Evolutionary conservation across 1,140 invertebrate species (phyloP), one percentile per base, ranked within the genome.

Genomic region (Drepana arcuata): DNA sequence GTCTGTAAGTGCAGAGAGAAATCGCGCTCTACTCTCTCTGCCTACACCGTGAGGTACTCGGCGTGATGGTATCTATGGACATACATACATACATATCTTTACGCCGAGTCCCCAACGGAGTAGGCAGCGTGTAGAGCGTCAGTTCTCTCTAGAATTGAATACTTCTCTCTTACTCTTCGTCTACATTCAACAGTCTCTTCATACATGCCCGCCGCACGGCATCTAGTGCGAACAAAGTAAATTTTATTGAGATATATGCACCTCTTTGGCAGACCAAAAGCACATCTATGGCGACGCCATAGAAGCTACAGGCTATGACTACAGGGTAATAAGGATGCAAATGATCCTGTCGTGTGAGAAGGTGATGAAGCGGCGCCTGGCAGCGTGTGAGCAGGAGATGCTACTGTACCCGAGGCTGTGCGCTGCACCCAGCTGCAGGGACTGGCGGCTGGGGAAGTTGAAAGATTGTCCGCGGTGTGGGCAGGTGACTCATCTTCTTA

Each of bases 351-450:
- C 86, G 1, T 83, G 88, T 29, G 86, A 90, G 48, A 80, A 85
- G 26, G 69, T 78, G 1, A 58, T 91, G 2, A 85, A 85, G 23
- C 83, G 90, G 18, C 56, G 65, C 3, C 50, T 92, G 13, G 71
- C 86, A 7, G 80, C 88, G 0, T 90, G 87, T 74, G 90, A 92
- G 51, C 86, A 86, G 33, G 91, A 92, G 50, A 85, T 89, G 0
- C 57, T 92, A 2, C 64, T 92, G 1, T 92, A 90, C 53, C 89
- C 90, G 0, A 78, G 86, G 13, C 71, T 89, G 1, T 92, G 91
- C 52, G 58, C 68, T 2, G 64, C 81, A 25, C 45, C 57, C 0
- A 56, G 48, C 9, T 88, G 88, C 33, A 69, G 86, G 6, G 82
- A 88, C 30, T 80, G 84, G 60, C 68, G 67, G 14, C 75, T 73